phyloP scores from a whole-genome alignment of 2,797 vertebrate species.

The Dipus sagitta region DNA sequence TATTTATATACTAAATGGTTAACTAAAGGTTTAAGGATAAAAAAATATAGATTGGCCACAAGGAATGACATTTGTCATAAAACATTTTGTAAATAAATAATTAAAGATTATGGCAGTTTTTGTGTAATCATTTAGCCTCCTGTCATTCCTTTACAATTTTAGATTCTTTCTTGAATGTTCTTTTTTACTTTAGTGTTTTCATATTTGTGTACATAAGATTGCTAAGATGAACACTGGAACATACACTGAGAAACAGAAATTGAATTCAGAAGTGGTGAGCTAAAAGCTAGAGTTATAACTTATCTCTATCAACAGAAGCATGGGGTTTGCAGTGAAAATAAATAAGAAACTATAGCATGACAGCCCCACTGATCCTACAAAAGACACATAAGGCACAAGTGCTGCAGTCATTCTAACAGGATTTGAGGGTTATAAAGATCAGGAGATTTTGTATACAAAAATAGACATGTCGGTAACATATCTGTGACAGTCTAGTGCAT shows the following conservation, averaged over 20 bases:
- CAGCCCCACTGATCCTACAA: background rate
- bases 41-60: background rate
- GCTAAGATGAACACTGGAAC: constrained; percentile 21
- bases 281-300: background rate
- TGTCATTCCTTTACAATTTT: background rate
- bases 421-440: background rate
- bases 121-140: background rate
- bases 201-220: constrained; percentile 10
- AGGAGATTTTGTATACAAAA: background rate
- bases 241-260: background rate
- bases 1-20: background rate
- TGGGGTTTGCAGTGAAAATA: constrained; percentile 7
- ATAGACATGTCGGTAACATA: background rate
- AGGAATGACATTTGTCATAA: no score
- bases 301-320: background rate
- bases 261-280: background rate
- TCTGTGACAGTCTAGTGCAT: background rate
- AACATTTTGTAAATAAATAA: no score
- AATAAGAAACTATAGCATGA: background rate
- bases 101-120: background rate
- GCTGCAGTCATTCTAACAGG: background rate
- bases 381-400: background rate
- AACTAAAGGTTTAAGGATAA: background rate
- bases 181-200: constrained; percentile 24
- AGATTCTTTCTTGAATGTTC: background rate